Evolutionary conservation across 2,113 vertebrate genomes (phyloP).

Genomic region (Thalassarche chlororhynchos): DNA sequence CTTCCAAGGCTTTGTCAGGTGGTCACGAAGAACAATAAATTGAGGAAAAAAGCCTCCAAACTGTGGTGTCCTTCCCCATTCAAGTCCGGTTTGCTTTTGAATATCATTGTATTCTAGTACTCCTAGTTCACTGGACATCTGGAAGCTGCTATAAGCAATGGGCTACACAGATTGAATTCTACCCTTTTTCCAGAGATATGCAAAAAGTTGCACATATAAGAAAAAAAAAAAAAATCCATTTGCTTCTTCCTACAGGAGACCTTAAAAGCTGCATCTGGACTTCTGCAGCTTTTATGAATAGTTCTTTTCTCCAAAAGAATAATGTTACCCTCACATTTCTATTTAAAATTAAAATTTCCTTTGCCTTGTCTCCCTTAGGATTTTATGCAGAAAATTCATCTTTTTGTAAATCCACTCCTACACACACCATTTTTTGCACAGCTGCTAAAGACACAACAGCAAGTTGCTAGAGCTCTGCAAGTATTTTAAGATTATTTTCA

Average conservation of each 20-base stretch:
- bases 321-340: background rate
- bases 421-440: background rate
- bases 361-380: background rate
- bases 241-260: background rate
- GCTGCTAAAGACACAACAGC: background rate
- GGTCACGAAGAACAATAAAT: background rate
- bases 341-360: background rate
- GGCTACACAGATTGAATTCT: background rate
- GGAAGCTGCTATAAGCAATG: background rate
- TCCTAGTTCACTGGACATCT: background rate
- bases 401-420: background rate
- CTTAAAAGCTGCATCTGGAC: background rate
- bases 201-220: background rate
- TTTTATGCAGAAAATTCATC: background rate
- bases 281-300: background rate
- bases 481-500: background rate
- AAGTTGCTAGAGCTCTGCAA: background rate
- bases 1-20: background rate
- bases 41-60: background rate
- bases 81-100: background rate
- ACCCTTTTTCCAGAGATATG: background rate
- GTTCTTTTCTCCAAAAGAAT: background rate
- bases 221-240: background rate
- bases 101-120: background rate
- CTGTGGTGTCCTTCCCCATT: background rate